Conservation (phyloP, 2,888 invertebrate genomes). For the Rotaria sp. region DNA sequence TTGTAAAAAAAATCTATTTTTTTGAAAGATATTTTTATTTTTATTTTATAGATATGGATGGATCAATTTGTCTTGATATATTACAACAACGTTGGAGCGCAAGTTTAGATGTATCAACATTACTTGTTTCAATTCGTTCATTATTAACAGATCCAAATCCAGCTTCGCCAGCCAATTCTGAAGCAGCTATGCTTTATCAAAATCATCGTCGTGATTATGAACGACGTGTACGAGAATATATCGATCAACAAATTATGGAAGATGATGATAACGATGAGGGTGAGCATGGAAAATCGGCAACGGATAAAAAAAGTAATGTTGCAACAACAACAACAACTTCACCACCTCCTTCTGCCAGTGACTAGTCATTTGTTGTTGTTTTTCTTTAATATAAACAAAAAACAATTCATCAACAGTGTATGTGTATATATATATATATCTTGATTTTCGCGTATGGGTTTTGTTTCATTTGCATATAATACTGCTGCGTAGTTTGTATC, state of each 20-base stretch:
- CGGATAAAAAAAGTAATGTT: not conserved
- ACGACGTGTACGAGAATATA: slow-evolving; percentile 96
- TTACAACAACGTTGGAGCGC: slow-evolving; percentile 99
- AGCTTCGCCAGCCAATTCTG: slow-evolving; percentile 96
- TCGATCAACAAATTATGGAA: slow-evolving; percentile 83
- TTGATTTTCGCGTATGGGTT: slow-evolving; percentile 3
- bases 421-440: not conserved
- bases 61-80: slow-evolving; percentile 97
- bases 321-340: slow-evolving; percentile 19
- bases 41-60: slow-evolving; percentile 79
- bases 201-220: slow-evolving; percentile 98
- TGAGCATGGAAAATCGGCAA: not conserved
- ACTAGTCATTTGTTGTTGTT: not conserved
- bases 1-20: not conserved
- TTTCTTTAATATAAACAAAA: not conserved
- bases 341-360: not conserved
- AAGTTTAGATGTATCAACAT: slow-evolving; percentile 98
- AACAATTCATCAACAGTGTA: not conserved
- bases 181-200: slow-evolving; percentile 97
- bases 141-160: slow-evolving; percentile 98
- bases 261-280: slow-evolving; percentile 17
- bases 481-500: not conserved
- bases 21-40: slow-evolving; percentile 58
- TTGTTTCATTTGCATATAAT: not conserved
- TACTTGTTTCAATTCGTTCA: slow-evolving; percentile 98